Base-by-base conservation (phyloP, 1,140 invertebrate genomes). In the Calliopsis andreniformis region DNA sequence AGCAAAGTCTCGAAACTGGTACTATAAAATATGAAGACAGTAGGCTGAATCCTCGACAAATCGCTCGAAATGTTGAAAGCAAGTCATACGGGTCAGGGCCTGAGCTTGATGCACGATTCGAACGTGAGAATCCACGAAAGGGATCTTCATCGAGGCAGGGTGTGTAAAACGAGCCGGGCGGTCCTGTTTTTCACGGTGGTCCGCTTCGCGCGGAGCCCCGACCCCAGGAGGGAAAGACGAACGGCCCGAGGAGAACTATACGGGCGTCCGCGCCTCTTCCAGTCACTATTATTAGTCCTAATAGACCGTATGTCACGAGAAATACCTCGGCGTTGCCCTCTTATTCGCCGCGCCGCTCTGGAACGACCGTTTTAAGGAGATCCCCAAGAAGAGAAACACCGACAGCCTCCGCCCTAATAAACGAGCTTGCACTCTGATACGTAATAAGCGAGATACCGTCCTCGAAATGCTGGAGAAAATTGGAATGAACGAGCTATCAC, bases 281-380 rank as follows among this genome's bases (percentile, higher is more conserved):
- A 63, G 45, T 79, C 79, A 79, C 89, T 90, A 91, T 91, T 91
- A 91, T 91, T 91, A 91, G 89, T 87, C 80, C 86, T 91, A 89
- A 91, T 91, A 90, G 87, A 86, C 87, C 88, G 89, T 89, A 87
- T 91, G 90, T 89, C 87, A 86, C 75, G n/a, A 63, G 76, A 56
- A 67, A 76, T 39, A 76, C 73, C 73, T 83, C 59, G 71, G 20
- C 59, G 63, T n/a, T 30, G 32, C n/a, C 23, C 59, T 64, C 55
- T 61, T 63, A 58, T 63, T 51, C 55, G 30, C 42, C 10, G 14
- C 42, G 53, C 7, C 35, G 53, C 0, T 5, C 20, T 39, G 32
- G 8, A 51, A 72, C 61, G 43, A 30, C 49, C 39, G 43, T 68
- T 47, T 59, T 58, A 76, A 66, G 25, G 59, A 63, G 58, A 25